Conservation (phyloP, 1,140 invertebrate species). For the Temnothorax curvispinosus region DNA sequence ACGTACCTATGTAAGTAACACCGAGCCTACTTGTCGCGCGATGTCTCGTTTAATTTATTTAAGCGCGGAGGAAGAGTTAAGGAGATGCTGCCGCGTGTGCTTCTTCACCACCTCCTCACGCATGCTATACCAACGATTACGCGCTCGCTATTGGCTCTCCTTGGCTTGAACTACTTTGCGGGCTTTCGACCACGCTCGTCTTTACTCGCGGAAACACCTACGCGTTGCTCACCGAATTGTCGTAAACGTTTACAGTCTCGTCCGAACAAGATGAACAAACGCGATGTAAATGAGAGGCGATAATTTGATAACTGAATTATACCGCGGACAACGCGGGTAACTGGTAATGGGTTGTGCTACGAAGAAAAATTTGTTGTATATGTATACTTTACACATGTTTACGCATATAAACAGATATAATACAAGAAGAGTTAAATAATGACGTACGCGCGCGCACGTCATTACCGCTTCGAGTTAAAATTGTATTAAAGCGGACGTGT, state of each 20-base stretch:
- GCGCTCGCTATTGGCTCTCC: constrained; percentile 69
- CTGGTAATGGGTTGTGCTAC: too few relatives aligned
- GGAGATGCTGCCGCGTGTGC: constrained; percentile 61
- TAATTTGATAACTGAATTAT: neutral
- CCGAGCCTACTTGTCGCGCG: constrained; percentile 60
- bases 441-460: neutral
- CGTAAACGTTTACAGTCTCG: constrained; percentile 19
- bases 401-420: neutral
- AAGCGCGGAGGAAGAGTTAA: constrained; percentile 62
- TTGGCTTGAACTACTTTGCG: constrained; percentile 76
- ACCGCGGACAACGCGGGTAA: neutral
- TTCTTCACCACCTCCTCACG: constrained; percentile 61
- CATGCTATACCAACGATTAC: constrained; percentile 61
- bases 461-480: neutral
- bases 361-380: neutral
- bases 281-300: neutral
- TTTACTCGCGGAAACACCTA: constrained; percentile 61
- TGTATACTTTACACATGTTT: neutral
- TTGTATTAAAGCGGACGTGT: neutral
- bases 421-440: neutral
- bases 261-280: neutral
- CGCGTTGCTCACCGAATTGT: constrained; percentile 31
- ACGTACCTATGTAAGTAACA: constrained; percentile 67
- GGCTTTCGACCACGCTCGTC: constrained; percentile 69
- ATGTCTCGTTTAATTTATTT: constrained; percentile 73